Percentiles rank a stretch among this genome's conserved stretches.
These are phyloP conservation scores for Ptyas mucosa DNA, from an alignment of 2,113 vertebrate species.

Conservation along the genomic window DNA sequence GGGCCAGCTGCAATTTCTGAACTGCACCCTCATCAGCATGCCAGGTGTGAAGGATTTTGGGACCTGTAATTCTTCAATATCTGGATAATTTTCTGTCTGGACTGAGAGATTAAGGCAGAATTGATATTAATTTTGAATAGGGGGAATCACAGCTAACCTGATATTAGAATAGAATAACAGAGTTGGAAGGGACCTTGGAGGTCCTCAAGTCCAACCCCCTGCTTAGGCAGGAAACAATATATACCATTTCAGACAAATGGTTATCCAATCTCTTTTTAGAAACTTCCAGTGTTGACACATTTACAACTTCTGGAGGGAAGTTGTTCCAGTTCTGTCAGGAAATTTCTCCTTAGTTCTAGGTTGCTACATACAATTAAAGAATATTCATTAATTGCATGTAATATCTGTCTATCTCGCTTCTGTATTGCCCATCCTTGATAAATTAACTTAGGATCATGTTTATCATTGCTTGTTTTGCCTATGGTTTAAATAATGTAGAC, in stretches of 20 bases:
- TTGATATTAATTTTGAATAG: neutral
- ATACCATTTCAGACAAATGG: too few relatives aligned
- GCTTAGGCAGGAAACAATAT: too few relatives aligned
- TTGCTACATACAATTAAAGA: too few relatives aligned
- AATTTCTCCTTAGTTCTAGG: too few relatives aligned
- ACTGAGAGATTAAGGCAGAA: neutral
- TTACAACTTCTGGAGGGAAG: too few relatives aligned
- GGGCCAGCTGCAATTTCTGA: neutral
- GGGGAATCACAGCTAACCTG: neutral
- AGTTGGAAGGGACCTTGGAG: too few relatives aligned
- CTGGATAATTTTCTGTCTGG: neutral
- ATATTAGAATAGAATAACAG: neutral
- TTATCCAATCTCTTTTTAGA: too few relatives aligned
- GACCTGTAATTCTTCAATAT: neutral
- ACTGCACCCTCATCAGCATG: neutral
- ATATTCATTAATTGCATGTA: neutral
- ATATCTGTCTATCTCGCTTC: too few relatives aligned
- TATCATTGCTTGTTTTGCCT: neutral
- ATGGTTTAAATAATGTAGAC: neutral
- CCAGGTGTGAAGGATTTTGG: neutral
- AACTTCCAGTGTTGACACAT: too few relatives aligned
- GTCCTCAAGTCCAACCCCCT: too few relatives aligned
- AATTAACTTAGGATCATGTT: neutral
- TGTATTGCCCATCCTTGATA: neutral
- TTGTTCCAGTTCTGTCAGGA: too few relatives aligned